Conservation (phyloP, 2,113 vertebrate genomes). For the Sceloporus tristichus region DNA sequence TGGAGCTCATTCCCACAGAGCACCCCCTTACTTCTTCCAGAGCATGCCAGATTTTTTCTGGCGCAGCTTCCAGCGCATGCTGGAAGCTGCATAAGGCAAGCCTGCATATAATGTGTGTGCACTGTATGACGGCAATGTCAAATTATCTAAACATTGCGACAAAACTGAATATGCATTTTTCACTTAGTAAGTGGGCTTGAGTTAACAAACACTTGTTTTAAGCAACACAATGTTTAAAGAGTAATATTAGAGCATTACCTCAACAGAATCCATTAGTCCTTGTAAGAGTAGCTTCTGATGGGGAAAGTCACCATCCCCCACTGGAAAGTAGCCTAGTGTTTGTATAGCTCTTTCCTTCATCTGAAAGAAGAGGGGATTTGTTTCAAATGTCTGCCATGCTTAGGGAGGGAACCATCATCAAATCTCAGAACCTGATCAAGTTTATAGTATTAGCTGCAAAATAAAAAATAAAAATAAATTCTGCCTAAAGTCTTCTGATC, state of each 20-base stretch:
- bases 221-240: background rate
- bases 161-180: too few relatives aligned
- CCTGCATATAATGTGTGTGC: too few relatives aligned
- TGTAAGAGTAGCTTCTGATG: slow-evolving; percentile 94
- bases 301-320: slow-evolving; percentile 94
- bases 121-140: background rate
- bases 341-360: slow-evolving; percentile 96
- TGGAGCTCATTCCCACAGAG: too few relatives aligned
- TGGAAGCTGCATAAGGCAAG: too few relatives aligned
- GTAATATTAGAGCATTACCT: slow-evolving; percentile 80
- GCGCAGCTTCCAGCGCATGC: too few relatives aligned
- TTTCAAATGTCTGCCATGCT: background rate
- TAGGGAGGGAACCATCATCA: background rate
- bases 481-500: background rate
- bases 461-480: background rate
- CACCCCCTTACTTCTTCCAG: too few relatives aligned
- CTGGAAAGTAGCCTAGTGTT: slow-evolving; percentile 94
- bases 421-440: background rate
- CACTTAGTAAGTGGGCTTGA: background rate
- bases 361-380: slow-evolving; percentile 66
- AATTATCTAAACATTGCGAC: background rate
- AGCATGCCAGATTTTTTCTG: too few relatives aligned
- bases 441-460: background rate
- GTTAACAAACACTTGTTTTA: slow-evolving; percentile 4
- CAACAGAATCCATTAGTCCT: slow-evolving; percentile 98